Evolutionary conservation across 2,797 vertebrate species (phyloP).

Genomic region (Lepilemur septentrionalis): DNA sequence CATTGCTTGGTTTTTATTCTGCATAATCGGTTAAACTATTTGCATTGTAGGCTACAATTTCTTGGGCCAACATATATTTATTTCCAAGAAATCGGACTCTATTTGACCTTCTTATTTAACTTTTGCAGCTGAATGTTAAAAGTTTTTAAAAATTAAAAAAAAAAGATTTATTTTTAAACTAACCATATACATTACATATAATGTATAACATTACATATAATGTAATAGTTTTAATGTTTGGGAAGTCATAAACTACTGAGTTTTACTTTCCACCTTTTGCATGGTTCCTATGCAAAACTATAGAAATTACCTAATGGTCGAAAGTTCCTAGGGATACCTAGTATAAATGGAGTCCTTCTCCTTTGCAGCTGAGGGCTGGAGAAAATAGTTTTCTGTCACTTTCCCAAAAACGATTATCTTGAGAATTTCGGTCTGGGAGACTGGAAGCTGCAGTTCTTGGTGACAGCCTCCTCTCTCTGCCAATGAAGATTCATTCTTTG

Average conservation of each 20-base stretch:
- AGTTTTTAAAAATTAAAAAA: neutral
- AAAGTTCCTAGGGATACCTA: neutral
- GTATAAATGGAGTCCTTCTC: neutral
- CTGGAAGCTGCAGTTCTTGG: neutral
- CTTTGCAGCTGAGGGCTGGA: neutral
- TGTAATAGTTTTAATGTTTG: neutral
- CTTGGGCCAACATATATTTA: neutral
- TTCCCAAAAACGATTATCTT: neutral
- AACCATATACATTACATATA: neutral
- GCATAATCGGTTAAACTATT: neutral
- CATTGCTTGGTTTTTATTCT: constrained; percentile 42
- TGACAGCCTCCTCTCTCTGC: neutral
- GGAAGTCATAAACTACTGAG: neutral
- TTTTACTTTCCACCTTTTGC: neutral
- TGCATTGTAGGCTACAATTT: neutral
- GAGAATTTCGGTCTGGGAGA: neutral
- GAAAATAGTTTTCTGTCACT: constrained; percentile 38
- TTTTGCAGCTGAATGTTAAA: neutral
- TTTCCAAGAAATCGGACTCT: neutral
- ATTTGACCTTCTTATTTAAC: neutral
- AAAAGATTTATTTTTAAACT: neutral
- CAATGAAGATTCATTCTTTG: neutral
- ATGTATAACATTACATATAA: neutral
- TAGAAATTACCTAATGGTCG: neutral
- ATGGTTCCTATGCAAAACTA: neutral